Base-by-base conservation (phyloP, 23 tunicate genomes). In the Halocynthia roretzi region DNA sequence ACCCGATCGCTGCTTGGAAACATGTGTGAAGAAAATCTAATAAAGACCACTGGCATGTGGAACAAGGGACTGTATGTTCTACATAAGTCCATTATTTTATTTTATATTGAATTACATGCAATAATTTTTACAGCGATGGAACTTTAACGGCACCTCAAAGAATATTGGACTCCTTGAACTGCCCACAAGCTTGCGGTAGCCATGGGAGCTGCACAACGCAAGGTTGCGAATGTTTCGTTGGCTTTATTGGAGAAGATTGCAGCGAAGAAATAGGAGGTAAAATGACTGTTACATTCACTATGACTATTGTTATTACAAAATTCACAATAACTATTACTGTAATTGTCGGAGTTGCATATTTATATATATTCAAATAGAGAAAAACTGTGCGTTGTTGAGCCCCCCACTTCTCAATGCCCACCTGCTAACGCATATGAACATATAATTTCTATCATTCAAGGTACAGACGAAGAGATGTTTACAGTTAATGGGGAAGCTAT, bases 1-100 rank as follows among this genome's bases (percentile, higher is more conserved):
- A 10, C 70, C 10, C 31, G 31, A 9, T 65, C 70, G 22, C 22
- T 65, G 70, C 22, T 65, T 65, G 70, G 31, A 65, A 65, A 65
- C 31, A 65, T 65, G 70, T 65, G 70, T 15, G 70, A 65, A 15
- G 70, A 15, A 65, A 11, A 48, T 20, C 17, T 65, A 15, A 65
- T 65, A 11, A 65, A 65, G 6, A 65, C 22, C 18, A 65, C 70
- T 20, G 18, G 31, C 17, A 48, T 65, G 10, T 65, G 70, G 70
- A 65, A 48, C 22, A 65, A 65, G 18, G 17, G 31, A 65, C 22
- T 40, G 70, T 65, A 15, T 5, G 17, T 14, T 14, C 4, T 58
- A 14, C 63, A 58, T 58, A 58, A 58, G 1, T 58, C 2, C 17
- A 58, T 58, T 58, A 15, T 14, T 14, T 58, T 58, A n/a, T 4